These are phyloP conservation scores for Heliocidaris tuberculata DNA, from an alignment of 35 echinoderm and acorn worm species.

Conservation along the genomic window DNA sequence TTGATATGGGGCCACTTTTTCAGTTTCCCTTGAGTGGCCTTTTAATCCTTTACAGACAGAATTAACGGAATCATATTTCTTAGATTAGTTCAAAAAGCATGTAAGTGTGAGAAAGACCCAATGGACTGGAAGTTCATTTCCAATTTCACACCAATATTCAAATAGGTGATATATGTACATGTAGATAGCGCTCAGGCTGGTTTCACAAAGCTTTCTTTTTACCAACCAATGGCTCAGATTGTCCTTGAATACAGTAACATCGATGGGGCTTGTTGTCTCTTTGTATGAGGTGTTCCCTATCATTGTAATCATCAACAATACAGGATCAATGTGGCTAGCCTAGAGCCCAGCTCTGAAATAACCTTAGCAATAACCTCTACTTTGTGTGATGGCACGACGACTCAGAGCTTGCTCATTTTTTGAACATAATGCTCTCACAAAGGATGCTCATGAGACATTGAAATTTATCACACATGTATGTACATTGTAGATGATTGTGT, in stretches of 20 bases:
- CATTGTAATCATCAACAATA: not conserved
- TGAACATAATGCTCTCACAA: not conserved
- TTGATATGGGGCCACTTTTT: no score
- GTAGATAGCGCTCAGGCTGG: no score
- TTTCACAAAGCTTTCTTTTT: no score
- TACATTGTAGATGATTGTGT: no score
- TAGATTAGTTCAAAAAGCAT: no score
- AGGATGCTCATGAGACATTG: not conserved
- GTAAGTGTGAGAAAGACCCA: no score
- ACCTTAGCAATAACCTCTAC: not conserved
- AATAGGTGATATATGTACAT: no score
- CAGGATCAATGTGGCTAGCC: not conserved
- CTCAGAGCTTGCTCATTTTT: not conserved
- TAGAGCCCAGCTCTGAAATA: not conserved
- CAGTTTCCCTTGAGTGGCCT: no score
- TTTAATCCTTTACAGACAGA: no score
- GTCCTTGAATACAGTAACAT: not conserved
- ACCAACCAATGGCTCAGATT: no score
- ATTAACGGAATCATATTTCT: no score
- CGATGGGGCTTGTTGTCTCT: not conserved
- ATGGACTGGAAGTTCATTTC: not conserved
- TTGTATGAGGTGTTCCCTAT: not conserved
- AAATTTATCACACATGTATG: not conserved
- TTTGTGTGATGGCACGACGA: not conserved
- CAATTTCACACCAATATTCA: not conserved